Conservation (phyloP, 2,113 vertebrate genomes). For the Crypturellus undulatus region DNA sequence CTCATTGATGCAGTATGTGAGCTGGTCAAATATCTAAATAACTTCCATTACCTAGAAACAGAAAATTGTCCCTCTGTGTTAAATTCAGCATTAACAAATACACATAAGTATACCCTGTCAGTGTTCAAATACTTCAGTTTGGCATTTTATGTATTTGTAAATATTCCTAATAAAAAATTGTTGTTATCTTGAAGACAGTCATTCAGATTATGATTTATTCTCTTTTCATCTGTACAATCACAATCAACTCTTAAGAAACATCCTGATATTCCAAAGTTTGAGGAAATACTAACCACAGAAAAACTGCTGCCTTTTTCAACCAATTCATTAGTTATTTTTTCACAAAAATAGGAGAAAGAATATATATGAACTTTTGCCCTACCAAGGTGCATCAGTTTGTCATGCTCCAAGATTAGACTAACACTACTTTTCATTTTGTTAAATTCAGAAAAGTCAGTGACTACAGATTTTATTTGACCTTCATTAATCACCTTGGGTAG, state of each 20-base stretch:
- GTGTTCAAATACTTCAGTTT: background rate
- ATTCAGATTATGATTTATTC: background rate
- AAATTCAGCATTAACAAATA: constrained; percentile 1
- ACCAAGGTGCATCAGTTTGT: background rate
- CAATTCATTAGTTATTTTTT: background rate
- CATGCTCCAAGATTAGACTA: background rate
- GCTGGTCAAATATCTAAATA: background rate
- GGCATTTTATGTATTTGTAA: background rate
- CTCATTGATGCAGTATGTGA: background rate
- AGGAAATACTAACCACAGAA: background rate
- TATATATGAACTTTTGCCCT: background rate
- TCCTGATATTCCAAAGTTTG: background rate
- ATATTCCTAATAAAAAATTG: background rate
- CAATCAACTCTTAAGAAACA: constrained; percentile 6
- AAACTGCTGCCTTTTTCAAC: background rate
- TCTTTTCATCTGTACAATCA: background rate
- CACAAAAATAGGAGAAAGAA: background rate
- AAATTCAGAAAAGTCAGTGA: background rate
- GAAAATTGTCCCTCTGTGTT: background rate
- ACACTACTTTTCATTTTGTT: background rate
- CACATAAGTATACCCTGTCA: background rate
- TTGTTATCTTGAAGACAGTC: background rate
- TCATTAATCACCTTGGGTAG: background rate
- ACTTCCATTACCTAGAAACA: background rate
- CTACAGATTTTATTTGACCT: background rate